Percentiles rank a stretch among this genome's conserved stretches.
Conservation (phyloP, 2,888 invertebrate species). For the Lepeophtheirus nordmannii region DNA sequence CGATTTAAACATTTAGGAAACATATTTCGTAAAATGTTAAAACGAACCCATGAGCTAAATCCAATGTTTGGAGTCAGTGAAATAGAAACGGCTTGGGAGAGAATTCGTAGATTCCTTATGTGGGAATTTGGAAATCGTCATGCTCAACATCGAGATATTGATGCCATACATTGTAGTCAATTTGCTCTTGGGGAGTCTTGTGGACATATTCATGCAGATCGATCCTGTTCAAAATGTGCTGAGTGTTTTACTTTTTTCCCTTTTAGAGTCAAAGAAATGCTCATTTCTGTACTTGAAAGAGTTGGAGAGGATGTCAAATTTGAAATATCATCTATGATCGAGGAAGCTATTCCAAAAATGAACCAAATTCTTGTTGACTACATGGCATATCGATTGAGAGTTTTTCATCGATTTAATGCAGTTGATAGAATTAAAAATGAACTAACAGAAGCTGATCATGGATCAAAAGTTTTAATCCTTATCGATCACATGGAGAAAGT, state of each 20-base stretch:
- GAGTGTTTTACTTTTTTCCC: not conserved
- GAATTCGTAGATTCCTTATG: not conserved
- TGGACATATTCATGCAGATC: not conserved
- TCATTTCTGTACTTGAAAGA: not conserved
- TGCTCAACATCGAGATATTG: not conserved
- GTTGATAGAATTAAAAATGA: not conserved
- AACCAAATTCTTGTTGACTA: not conserved
- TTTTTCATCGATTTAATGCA: not conserved
- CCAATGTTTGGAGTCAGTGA: not conserved
- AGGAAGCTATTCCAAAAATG: not conserved
- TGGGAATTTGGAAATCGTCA: slow-evolving; percentile 2
- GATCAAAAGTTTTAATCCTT: not conserved
- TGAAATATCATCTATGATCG: not conserved
- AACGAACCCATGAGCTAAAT: not conserved
- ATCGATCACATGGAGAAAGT: slow-evolving; percentile 3
- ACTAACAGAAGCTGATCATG: not conserved
- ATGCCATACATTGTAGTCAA: not conserved
- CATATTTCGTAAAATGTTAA: not conserved
- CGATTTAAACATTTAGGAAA: not conserved
- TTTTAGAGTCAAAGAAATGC: not conserved
- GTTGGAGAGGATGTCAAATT: not conserved
- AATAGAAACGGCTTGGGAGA: not conserved
- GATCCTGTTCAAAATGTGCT: not conserved
- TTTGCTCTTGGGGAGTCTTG: not conserved
- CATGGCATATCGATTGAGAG: not conserved